Percentiles rank a stretch among this genome's conserved stretches.
Conservation (phyloP, 2,797 vertebrate species). For the Microcaecilia unicolor region DNA sequence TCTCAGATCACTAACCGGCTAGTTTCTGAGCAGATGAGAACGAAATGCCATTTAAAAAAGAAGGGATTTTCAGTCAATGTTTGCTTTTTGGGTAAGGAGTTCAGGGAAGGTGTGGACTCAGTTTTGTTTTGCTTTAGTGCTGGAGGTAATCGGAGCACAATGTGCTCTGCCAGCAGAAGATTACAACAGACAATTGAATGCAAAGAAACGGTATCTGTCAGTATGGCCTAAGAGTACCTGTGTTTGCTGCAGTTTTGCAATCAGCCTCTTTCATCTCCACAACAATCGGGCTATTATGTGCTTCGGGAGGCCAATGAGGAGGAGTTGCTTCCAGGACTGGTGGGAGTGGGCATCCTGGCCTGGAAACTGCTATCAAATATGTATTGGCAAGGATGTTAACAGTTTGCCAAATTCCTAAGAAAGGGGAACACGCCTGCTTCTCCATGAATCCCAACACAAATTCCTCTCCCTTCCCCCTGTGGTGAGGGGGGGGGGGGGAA, state of each 20-base stretch:
- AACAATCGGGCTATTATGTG: constrained; percentile 20
- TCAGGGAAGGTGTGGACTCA: constrained; percentile 31
- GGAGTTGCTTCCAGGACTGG: background rate
- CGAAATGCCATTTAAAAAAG: constrained; percentile 3
- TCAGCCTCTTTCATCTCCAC: constrained; percentile 39
- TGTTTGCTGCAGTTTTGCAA: constrained; percentile 45
- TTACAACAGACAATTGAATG: constrained; percentile 41
- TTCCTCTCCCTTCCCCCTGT: background rate
- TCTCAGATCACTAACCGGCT: too few species aligned
- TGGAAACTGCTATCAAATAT: background rate
- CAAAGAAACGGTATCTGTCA: constrained; percentile 44
- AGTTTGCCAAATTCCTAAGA: background rate
- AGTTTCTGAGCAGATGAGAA: background rate
- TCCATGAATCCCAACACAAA: too few species aligned
- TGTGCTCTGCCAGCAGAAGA: constrained; percentile 56
- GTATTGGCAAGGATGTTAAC: accelerated
- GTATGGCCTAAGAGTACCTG: constrained; percentile 21
- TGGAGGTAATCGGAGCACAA: constrained; percentile 48
- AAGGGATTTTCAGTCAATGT: constrained; percentile 25
- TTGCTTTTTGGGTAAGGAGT: constrained; percentile 51
- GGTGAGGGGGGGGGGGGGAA: background rate
- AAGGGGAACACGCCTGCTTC: background rate
- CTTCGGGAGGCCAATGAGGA: constrained; percentile 13
- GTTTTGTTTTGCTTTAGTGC: constrained; percentile 51
- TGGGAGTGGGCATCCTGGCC: background rate